Evolutionary conservation across 1,140 invertebrate genomes (phyloP).

Genomic region (Lepidotrigona ventralis): DNA sequence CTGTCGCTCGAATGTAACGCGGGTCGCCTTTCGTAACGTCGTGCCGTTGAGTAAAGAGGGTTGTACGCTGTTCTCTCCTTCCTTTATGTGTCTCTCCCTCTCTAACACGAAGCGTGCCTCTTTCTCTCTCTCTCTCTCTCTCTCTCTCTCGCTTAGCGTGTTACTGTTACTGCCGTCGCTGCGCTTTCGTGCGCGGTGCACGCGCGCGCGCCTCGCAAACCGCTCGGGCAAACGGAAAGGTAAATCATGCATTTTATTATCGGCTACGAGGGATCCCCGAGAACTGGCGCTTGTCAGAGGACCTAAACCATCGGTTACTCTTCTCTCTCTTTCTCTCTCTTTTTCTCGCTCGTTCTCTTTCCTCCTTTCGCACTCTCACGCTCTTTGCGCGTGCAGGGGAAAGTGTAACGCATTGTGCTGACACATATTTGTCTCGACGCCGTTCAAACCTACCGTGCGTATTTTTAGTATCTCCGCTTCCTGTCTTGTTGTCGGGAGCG

Average conservation of each 20-base stretch:
- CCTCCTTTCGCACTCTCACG: background rate
- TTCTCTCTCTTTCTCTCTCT: background rate
- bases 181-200: constrained; percentile 35
- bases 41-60: constrained; percentile 56
- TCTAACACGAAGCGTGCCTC: background rate
- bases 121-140: no score
- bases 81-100: background rate
- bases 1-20: constrained; percentile 72
- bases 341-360: background rate
- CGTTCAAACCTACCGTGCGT: constrained; percentile 31
- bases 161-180: constrained; percentile 39
- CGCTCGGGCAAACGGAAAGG: constrained; percentile 67
- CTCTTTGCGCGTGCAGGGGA: background rate
- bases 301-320: constrained; percentile 33
- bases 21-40: constrained; percentile 65
- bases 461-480: constrained; percentile 41
- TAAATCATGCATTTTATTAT: constrained; percentile 77
- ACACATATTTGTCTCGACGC: constrained; percentile 39
- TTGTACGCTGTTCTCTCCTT: constrained; percentile 28
- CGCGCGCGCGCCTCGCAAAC: constrained; percentile 58
- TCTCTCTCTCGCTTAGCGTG: constrained; percentile 17
- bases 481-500: constrained; percentile 27
- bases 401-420: constrained; percentile 15
- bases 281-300: constrained; percentile 34
- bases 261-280: constrained; percentile 46